These are phyloP conservation scores for Rhagoletis zephyria DNA, from an alignment of 1,140 invertebrate species.

Conservation along the genomic window DNA sequence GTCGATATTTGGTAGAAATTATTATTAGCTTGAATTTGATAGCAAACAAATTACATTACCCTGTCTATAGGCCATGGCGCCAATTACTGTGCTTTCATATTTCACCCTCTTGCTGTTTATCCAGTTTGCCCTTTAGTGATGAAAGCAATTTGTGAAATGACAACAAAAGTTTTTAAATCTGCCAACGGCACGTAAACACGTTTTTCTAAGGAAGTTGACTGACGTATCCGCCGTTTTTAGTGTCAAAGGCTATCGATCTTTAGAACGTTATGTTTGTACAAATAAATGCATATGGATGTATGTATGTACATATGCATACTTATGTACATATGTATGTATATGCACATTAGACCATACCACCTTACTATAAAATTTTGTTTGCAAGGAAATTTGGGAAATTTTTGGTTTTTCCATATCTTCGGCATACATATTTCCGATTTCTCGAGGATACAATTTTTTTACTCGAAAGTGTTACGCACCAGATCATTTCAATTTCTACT, in stretches of 20 bases:
- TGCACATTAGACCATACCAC: neutral
- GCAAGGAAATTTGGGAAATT: no score
- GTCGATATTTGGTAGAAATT: slow-evolving; percentile 18
- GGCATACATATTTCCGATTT: no score
- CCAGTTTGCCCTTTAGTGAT: neutral
- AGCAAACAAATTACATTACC: slow-evolving; percentile 9
- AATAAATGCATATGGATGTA: neutral
- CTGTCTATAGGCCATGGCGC: neutral
- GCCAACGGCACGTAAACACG: slow-evolving; percentile 42
- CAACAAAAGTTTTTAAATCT: neutral
- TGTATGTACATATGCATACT: no score
- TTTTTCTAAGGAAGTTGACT: neutral
- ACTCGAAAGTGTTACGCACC: no score
- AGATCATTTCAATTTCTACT: no score
- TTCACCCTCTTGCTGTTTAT: neutral
- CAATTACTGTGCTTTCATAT: neutral
- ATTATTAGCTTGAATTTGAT: slow-evolving; percentile 39
- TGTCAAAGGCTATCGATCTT: neutral
- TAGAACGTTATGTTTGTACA: neutral
- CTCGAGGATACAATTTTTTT: no score
- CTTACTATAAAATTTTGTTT: no score
- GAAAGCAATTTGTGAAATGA: neutral
- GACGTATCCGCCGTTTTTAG: slow-evolving; percentile 12
- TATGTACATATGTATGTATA: neutral
- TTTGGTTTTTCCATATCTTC: no score